Evolutionary conservation across 2,888 invertebrate species (phyloP), one percentile per base, ranked within the genome.

Genomic region (Acleris literana): DNA sequence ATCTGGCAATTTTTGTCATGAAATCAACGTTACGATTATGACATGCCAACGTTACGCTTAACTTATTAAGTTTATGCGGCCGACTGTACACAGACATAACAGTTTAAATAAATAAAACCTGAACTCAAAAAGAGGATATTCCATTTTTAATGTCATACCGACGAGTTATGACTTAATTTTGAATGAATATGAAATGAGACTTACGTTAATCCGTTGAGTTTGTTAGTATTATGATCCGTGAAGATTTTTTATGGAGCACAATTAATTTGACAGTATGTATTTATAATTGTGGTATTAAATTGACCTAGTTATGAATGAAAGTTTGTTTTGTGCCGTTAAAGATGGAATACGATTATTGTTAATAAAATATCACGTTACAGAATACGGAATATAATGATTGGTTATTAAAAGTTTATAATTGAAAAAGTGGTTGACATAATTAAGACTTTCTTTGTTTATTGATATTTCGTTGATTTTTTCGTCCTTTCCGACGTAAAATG

Each of bases 11-110:
- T 74, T 73, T 73, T 66, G 67, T 69, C 71, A 71, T 62, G 46
- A 56, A 51, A 61, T 61, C 57, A 62, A 64, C 68, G 69, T 68
- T 74, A 69, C 65, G 74, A 73, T 76, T 78, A 76, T 76, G 75
- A 78, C 71, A 72, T 63, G 69, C 59, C 62, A 53, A 58, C 65
- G 68, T 75, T 70, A 73, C 9, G 53, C 58, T 58, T 59, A 64
- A 70, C 72, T 72, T 63, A 71, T 70, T 69, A 60, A 73, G 69
- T 73, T 76, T 76, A 75, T 72, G 70, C 39, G 52, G 52, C 17
- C 56, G 73, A 72, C 71, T 72, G 68, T 69, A 67, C 60, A 60
- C 56, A 49, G 44, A 56, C 49, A 20, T 7, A 17, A 39, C 20
- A 33, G 20, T 66, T 29, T 54, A 39, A 55, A 18, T 49, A 53